Percentiles rank a stretch among this genome's conserved stretches.
phyloP scores from a whole-genome alignment of 2,797 vertebrate genomes.

The Rhinogobio ventralis region DNA sequence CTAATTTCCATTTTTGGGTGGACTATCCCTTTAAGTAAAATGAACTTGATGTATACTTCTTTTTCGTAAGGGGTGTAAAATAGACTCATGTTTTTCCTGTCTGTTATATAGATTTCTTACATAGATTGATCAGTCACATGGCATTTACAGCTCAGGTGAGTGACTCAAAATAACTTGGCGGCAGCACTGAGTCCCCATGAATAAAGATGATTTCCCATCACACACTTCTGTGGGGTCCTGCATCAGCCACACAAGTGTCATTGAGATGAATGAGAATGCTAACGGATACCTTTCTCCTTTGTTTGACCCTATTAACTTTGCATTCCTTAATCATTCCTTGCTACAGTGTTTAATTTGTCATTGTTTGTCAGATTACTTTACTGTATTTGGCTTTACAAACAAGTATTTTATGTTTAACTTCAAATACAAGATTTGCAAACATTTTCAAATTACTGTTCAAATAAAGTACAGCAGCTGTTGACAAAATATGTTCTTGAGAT shows the following conservation, averaged over 20 bases:
- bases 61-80: background rate
- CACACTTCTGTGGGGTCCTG: background rate
- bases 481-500: background rate
- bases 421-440: background rate
- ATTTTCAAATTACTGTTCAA: background rate
- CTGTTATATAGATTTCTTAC: background rate
- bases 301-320: background rate
- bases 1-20: too few relatives aligned
- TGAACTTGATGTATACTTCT: too few relatives aligned
- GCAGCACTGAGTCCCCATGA: background rate
- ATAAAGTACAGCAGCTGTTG: background rate
- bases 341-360: background rate
- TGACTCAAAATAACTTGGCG: background rate
- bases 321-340: background rate
- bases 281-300: background rate
- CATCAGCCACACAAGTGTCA: background rate
- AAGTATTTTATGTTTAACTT: background rate
- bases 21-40: too few relatives aligned
- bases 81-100: background rate
- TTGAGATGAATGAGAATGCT: background rate
- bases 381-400: background rate
- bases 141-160: background rate
- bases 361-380: background rate
- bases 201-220: conserved; percentile 26
- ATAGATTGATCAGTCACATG: background rate